Conservation (phyloP, 2,888 invertebrate species). For the Calameuta filiformis region DNA sequence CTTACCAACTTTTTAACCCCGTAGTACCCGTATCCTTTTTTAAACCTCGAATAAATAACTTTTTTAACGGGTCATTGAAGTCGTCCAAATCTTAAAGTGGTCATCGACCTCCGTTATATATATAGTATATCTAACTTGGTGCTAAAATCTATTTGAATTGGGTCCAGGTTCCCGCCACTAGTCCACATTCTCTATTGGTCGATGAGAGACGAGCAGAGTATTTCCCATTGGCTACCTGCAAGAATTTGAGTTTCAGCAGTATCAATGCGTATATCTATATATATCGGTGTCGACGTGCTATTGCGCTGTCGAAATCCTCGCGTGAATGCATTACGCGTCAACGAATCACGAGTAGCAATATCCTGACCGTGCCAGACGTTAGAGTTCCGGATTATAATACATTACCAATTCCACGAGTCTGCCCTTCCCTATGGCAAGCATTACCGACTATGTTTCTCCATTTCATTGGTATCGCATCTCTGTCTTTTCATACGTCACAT, state of each 20-base stretch:
- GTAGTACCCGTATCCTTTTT: not conserved
- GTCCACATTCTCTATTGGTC: not conserved
- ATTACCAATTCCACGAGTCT: slow-evolving; percentile 63
- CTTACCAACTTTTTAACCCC: not conserved
- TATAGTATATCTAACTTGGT: not conserved
- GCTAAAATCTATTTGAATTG: not conserved
- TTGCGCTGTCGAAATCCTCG: slow-evolving; percentile 51
- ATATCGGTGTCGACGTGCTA: not conserved
- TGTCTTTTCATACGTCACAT: not conserved
- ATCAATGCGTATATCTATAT: not conserved
- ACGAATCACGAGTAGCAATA: slow-evolving; percentile 65
- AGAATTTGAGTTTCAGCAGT: not conserved
- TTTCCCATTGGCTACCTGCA: not conserved
- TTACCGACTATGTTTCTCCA: not conserved
- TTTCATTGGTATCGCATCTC: not conserved
- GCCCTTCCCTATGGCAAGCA: slow-evolving; percentile 8
- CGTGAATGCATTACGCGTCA: slow-evolving; percentile 66
- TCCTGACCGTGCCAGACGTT: slow-evolving; percentile 58
- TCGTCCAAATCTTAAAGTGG: not conserved
- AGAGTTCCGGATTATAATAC: slow-evolving; percentile 62
- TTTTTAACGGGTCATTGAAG: not conserved
- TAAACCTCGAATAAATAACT: not conserved
- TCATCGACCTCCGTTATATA: not conserved
- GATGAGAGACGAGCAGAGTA: not conserved
- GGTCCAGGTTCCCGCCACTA: not conserved